Conservation (phyloP, 2,113 vertebrate genomes). For the Heterochromis multidens region DNA sequence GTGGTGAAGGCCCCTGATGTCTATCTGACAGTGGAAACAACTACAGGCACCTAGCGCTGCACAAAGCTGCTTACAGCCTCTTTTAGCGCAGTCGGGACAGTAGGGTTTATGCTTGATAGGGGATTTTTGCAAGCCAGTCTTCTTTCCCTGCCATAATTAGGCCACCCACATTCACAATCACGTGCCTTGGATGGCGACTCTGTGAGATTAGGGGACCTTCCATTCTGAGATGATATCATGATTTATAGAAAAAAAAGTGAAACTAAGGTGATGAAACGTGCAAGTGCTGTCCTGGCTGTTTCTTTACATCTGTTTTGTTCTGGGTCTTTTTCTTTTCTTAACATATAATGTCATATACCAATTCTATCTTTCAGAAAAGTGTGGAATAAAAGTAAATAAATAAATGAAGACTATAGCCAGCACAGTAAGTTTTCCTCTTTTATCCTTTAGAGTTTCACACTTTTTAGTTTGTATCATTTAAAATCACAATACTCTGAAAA, state of each 20-base stretch:
- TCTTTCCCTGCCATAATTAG: slow-evolving; percentile 67
- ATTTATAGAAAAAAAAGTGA: background rate
- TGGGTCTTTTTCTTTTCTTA: background rate
- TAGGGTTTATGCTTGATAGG: slow-evolving; percentile 54
- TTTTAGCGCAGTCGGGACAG: slow-evolving; percentile 61
- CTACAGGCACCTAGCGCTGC: slow-evolving; percentile 8
- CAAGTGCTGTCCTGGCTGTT: background rate
- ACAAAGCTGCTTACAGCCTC: slow-evolving; percentile 59
- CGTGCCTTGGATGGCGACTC: slow-evolving; percentile 33
- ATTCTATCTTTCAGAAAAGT: background rate
- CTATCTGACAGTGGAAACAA: background rate
- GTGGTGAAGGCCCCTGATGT: background rate
- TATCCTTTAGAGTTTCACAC: background rate
- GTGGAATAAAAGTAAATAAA: background rate
- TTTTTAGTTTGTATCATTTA: background rate
- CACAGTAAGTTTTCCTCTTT: background rate
- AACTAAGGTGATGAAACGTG: background rate
- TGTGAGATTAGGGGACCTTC: slow-evolving; percentile 25
- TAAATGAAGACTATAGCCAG: background rate
- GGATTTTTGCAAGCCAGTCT: slow-evolving; percentile 61
- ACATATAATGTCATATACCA: background rate
- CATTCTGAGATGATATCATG: slow-evolving; percentile 17
- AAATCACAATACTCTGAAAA: background rate
- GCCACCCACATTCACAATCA: slow-evolving; percentile 75
- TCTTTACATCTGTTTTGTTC: background rate